Evolutionary conservation across 2,797 vertebrate genomes (phyloP).

Genomic region (Enteromius paludinosus): DNA sequence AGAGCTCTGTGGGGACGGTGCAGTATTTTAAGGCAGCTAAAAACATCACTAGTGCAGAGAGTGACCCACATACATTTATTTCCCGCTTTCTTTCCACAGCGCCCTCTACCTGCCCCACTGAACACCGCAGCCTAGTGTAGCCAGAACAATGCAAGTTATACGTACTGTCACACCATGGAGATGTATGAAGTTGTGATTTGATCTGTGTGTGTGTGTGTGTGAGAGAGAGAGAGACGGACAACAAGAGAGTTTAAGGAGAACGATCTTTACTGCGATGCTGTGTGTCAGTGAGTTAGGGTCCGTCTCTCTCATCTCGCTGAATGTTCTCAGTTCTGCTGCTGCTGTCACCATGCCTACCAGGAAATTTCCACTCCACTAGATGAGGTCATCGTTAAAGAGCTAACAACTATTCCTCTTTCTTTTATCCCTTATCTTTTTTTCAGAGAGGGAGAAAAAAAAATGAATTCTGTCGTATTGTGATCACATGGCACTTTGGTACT

Average conservation of each 20-base stretch:
- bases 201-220: neutral
- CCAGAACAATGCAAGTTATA: neutral
- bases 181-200: slow-evolving; percentile 28
- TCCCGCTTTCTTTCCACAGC: slow-evolving; percentile 25
- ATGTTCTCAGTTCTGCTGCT: slow-evolving; percentile 49
- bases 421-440: slow-evolving; percentile 16
- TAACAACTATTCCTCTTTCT: slow-evolving; percentile 27
- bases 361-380: slow-evolving; percentile 62
- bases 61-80: slow-evolving; percentile 74
- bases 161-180: neutral
- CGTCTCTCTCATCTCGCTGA: slow-evolving; percentile 40
- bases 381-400: slow-evolving; percentile 61
- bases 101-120: slow-evolving; percentile 33
- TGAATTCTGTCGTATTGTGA: neutral
- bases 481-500: neutral
- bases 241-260: neutral
- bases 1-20: slow-evolving; percentile 54
- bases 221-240: neutral
- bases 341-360: slow-evolving; percentile 55
- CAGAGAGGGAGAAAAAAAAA: neutral
- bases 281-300: slow-evolving; percentile 16
- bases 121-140: neutral
- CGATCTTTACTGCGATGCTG: slow-evolving; percentile 2
- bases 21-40: slow-evolving; percentile 80
- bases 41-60: slow-evolving; percentile 75